Percentiles rank a stretch among this genome's conserved stretches.
Conservation (phyloP, 2,797 vertebrate species). For the Apodemus agrarius region DNA sequence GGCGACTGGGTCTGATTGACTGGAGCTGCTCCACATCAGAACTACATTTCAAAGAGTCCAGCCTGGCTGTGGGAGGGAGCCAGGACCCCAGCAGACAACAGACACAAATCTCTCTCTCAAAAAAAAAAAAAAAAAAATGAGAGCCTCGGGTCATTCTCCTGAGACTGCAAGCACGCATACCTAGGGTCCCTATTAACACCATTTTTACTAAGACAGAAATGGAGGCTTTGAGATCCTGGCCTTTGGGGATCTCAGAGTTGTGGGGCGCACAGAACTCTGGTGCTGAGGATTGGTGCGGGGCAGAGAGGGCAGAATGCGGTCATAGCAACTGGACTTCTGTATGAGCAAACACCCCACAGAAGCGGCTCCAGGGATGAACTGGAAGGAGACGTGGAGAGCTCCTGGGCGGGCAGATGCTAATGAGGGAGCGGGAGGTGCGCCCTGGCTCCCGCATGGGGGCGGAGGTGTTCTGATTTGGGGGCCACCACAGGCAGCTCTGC, state of each 20-base stretch:
- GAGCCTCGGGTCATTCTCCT: neutral
- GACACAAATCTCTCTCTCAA: neutral
- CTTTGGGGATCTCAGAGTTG: too few relatives aligned
- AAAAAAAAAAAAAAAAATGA: too few relatives aligned
- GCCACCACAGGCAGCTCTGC: neutral
- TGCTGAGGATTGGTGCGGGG: neutral
- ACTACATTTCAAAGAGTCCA: too few relatives aligned
- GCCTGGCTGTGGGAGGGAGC: neutral
- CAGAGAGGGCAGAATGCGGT: neutral
- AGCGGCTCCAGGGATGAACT: accelerated
- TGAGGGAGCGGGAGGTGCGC: neutral
- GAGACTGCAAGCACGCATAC: neutral
- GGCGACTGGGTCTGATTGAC: too few relatives aligned
- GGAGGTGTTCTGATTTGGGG: too few relatives aligned
- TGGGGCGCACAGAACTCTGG: accelerated
- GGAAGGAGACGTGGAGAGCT: accelerated
- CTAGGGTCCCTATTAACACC: too few relatives aligned
- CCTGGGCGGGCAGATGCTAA: neutral
- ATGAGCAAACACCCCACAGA: accelerated
- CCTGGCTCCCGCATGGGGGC: too few relatives aligned
- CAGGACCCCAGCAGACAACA: neutral
- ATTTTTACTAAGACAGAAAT: neutral
- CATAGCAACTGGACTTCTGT: accelerated
- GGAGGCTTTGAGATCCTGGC: neutral
- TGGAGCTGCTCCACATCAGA: accelerated